These are phyloP conservation scores for Lottia scabra DNA, from an alignment of 2,888 invertebrate species.

Conservation along the genomic window DNA sequence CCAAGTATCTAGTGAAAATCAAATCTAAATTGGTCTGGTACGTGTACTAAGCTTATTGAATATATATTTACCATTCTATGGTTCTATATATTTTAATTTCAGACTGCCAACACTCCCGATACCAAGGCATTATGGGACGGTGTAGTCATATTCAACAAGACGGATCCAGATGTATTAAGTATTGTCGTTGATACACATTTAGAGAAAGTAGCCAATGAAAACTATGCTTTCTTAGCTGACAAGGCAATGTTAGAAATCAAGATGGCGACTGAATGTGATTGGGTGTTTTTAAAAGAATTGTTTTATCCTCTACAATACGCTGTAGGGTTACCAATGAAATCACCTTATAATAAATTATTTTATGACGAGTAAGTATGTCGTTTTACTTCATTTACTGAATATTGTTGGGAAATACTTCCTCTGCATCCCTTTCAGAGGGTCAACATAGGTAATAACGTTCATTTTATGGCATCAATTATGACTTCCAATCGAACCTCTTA, in stretches of 20 bases:
- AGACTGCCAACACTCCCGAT: constrained; percentile 37
- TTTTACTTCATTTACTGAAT: too few relatives aligned
- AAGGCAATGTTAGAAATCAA: constrained; percentile 45
- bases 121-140: constrained; percentile 40
- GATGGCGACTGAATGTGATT: constrained; percentile 46
- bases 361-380: constrained; percentile 52
- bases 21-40: too few relatives aligned
- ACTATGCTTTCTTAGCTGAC: constrained; percentile 46
- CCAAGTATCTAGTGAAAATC: too few relatives aligned
- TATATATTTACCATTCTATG: too few relatives aligned
- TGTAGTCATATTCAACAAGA: constrained; percentile 34
- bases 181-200: constrained; percentile 36
- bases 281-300: constrained; percentile 49
- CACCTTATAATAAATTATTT: constrained; percentile 48
- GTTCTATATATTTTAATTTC: constrained; percentile 11
- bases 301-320: constrained; percentile 53
- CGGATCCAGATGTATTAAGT: constrained; percentile 44
- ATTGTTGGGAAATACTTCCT: too few relatives aligned
- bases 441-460: too few relatives aligned
- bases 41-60: too few relatives aligned
- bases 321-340: constrained; percentile 53
- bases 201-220: constrained; percentile 33
- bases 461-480: too few relatives aligned
- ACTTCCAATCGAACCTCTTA: too few relatives aligned
- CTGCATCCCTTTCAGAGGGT: too few relatives aligned